Base-by-base conservation (phyloP, 2,888 invertebrate species). In the Eupsilia transversa region DNA sequence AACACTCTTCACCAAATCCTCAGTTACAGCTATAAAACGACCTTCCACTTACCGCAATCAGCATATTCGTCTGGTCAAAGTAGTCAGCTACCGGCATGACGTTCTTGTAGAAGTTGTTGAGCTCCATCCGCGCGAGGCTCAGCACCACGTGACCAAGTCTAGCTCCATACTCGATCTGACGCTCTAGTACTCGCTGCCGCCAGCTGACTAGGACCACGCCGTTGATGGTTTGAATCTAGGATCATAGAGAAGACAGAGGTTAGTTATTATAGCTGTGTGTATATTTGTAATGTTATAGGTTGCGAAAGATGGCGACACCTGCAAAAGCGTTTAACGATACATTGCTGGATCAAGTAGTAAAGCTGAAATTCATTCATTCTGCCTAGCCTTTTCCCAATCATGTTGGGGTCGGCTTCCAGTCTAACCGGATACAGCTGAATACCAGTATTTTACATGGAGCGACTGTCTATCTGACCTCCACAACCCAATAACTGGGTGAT, bases 11-110 rank as follows among this genome's bases (percentile, higher is more conserved):
- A 56, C 3, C 27, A 54, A 54, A 17, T 54, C 17, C n/a, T 0
- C 6, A 67, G 23, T 35, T 7, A 66, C 4, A 38, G 7, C 9
- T 5, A 33, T 1, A 68, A 38, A 14, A 14, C 4, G 0, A 35
- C 46, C 14, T 56, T 60, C 5, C 9, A 86, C 96, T 94, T 59
- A 96, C 96, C 87, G 95, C 94, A n/a, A 96, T 91, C 3, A 96
- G 91, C 94, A 98, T 97, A 91, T 98, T 98, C 91, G 98, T 98
- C 94, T 98, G 98, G 92, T 98, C 98, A 92, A 98, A 98, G 94
- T 98, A 98, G 92, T 99, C 99, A 0, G 98, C 98, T 35, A 99
- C 98, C 0, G 98, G 98, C 97, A 98, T 98, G 67, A 98, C 98
- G 94, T 98, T 98, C 91, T 90, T 97, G 92, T 98, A 98, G 97